phyloP scores from a whole-genome alignment of 2,797 vertebrate species.

The Echeneis naucrates region DNA sequence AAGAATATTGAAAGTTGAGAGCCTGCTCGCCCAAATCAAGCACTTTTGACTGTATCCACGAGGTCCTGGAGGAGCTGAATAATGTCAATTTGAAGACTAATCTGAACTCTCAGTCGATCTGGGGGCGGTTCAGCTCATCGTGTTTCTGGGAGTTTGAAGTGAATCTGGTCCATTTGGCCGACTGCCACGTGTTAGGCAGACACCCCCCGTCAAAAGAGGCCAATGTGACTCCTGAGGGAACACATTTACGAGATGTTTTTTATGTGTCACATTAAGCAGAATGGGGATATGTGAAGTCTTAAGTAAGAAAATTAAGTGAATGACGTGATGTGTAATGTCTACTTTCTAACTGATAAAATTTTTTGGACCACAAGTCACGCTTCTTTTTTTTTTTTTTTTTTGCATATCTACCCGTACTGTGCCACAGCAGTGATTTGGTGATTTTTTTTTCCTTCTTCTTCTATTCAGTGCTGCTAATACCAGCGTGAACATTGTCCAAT shows the following conservation, averaged over 20 bases:
- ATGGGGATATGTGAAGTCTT: neutral
- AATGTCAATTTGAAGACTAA: neutral
- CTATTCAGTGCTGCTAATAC: neutral
- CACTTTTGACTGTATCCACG: too few species aligned
- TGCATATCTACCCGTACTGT: neutral
- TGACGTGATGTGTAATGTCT: neutral
- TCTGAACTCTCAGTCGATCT: neutral
- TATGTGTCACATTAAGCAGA: neutral
- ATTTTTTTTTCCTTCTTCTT: neutral
- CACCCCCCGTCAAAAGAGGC: neutral
- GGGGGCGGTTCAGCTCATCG: neutral
- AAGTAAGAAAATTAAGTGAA: too few species aligned
- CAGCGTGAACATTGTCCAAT: neutral
- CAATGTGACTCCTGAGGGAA: neutral
- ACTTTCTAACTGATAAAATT: neutral
- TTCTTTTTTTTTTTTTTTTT: neutral
- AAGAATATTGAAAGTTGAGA: neutral
- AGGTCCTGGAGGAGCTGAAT: too few species aligned
- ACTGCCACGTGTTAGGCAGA: neutral
- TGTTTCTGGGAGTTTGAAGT: neutral
- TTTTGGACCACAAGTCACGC: neutral
- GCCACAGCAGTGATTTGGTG: neutral
- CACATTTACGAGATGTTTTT: neutral
- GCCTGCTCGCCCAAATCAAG: too few species aligned
- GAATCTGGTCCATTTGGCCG: neutral